Evolutionary conservation across 2,113 vertebrate species (phyloP), one percentile per base, ranked within the genome.

Genomic region (Callopanchax toddi): DNA sequence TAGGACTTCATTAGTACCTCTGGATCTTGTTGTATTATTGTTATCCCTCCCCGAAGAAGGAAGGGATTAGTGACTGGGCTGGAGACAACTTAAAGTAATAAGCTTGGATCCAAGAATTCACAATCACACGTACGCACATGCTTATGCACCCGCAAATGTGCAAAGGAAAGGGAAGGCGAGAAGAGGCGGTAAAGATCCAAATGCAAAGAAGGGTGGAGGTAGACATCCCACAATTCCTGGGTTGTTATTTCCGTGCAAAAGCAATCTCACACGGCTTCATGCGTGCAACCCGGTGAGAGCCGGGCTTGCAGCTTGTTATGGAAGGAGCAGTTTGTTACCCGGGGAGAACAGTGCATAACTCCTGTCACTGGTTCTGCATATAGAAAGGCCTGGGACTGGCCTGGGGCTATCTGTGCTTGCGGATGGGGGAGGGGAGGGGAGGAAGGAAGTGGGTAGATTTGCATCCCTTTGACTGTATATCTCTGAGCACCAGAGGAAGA

Each of bases 1-100:
- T 92, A 82, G 81, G 91, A 94, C 90, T 91, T 92, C 84, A 87
- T 92, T 93, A 93, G 93, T 89, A 86, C 89, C 92, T 91, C 60
- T 87, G 86, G 85, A 87, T 88, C 88, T 83, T 83, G 84, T 89
- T 87, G 83, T 88, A 89, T 89, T 89, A 89, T 88, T 89, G 83
- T 91, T 89, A 89, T 88, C 85, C 89, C 79, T 89, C 87, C 81
- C 87, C 45, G 84, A 85, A 88, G 88, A 85, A 87, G 83, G 82
- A 71, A 52, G 70, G 86, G 87, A 89, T 91, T 89, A 91, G 77
- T 37, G 55, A 55, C 55, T 51, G 74, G 69, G 80, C 81, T 83
- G 70, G 82, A 86, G 81, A 89, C 86, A 85, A 86, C 78, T 90
- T 89, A 76, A 87, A 87, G 86, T 85, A 86, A 90, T 87, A 88